These are phyloP conservation scores for Drosophila ustulata DNA, from an alignment of 2,888 invertebrate genomes.

Conservation along the genomic window DNA sequence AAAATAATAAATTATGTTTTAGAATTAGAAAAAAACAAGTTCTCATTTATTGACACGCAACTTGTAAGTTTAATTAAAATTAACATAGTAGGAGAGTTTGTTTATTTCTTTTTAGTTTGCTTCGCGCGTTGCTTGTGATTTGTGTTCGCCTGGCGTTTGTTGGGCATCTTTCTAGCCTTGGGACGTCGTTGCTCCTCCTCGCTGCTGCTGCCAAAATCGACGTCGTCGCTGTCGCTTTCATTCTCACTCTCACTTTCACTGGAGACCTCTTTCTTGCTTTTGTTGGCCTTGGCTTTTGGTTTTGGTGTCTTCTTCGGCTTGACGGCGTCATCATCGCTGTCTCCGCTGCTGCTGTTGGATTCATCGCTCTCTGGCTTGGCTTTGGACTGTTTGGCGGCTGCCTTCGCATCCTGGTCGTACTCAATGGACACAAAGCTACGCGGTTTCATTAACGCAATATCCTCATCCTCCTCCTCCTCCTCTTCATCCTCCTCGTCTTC, in stretches of 20 bases:
- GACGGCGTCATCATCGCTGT: conserved; percentile 9
- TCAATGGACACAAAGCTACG: conserved; percentile 81
- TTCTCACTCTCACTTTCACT: background rate
- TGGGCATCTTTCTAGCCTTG: background rate
- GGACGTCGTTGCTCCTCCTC: conserved; percentile 7
- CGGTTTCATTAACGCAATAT: conserved; percentile 28
- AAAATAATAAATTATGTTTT: background rate
- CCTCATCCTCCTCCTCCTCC: conserved; percentile 7
- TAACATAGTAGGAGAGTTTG: background rate
- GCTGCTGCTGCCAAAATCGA: conserved; percentile 8
- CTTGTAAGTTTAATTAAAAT: background rate
- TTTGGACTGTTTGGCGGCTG: conserved; percentile 1
- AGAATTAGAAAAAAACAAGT: background rate
- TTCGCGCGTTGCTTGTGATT: conserved; percentile 9
- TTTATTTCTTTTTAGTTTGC: conserved; percentile 10
- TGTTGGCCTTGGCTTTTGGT: background rate
- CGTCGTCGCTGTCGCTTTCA: conserved; percentile 9
- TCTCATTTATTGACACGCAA: conserved; percentile 5
- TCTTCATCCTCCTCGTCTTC: conserved; percentile 1
- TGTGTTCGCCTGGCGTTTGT: conserved; percentile 11
- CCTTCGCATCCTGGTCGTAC: conserved; percentile 60
- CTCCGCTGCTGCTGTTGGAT: background rate
- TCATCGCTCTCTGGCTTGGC: conserved; percentile 26
- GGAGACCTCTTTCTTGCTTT: background rate
- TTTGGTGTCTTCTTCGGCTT: background rate